Evolutionary conservation across 2,797 vertebrate genomes (phyloP).

Genomic region (Natrix natrix): DNA sequence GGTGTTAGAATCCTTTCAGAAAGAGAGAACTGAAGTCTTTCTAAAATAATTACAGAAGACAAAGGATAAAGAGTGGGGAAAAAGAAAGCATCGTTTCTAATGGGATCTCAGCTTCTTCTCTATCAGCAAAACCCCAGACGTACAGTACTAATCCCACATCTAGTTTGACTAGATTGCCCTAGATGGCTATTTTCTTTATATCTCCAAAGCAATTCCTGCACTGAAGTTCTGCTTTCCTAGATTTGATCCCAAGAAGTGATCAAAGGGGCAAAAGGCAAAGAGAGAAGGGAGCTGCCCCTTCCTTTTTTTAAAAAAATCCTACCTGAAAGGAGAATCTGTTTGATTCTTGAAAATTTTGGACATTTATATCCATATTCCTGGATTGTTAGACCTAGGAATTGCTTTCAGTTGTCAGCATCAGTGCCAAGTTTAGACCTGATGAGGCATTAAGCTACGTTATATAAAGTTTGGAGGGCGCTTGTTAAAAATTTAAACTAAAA

Average conservation of each 20-base stretch:
- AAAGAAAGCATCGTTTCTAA: neutral
- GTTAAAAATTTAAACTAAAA: neutral
- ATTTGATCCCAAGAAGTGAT: neutral
- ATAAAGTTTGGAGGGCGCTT: neutral
- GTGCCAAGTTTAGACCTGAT: neutral
- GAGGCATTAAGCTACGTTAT: neutral
- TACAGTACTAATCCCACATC: neutral
- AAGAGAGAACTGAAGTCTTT: neutral
- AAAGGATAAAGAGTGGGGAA: neutral
- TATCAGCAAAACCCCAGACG: neutral
- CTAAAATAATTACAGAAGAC: neutral
- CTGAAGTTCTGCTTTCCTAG: neutral
- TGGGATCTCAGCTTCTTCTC: neutral
- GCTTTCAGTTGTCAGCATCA: neutral
- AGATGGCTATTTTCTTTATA: neutral
- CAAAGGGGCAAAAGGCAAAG: neutral
- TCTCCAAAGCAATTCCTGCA: neutral
- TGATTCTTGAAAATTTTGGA: neutral
- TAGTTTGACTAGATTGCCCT: neutral
- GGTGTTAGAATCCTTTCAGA: neutral
- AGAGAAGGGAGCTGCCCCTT: neutral
- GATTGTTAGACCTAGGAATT: neutral
- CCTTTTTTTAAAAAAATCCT: neutral
- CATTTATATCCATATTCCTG: neutral
- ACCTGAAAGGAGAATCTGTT: neutral